These are phyloP conservation scores for Thomomys bottae DNA, from an alignment of 2,113 vertebrate genomes.

Conservation along the genomic window DNA sequence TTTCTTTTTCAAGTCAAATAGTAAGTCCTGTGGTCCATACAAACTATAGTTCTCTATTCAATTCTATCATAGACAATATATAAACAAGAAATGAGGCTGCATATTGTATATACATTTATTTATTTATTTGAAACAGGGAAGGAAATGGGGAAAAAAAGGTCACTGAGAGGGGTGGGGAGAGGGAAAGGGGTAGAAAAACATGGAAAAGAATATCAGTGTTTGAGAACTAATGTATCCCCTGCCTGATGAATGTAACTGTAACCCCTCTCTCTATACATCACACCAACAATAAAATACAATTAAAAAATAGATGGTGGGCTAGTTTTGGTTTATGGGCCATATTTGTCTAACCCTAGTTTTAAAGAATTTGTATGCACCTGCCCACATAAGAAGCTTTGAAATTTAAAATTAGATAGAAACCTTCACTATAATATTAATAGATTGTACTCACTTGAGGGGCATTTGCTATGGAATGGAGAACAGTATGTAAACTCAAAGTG, in stretches of 20 bases:
- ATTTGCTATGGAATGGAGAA: conserved; percentile 36
- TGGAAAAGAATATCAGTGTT: too few species aligned
- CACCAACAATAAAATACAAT: too few species aligned
- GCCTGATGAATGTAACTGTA: too few species aligned
- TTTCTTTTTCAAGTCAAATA: not conserved
- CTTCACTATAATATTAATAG: conserved; percentile 25
- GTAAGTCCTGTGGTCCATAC: not conserved
- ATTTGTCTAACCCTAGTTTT: not conserved
- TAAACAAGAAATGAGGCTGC: not conserved
- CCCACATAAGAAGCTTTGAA: not conserved
- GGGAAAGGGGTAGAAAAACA: too few species aligned
- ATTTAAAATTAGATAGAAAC: conserved; percentile 27
- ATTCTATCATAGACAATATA: not conserved
- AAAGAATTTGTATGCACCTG: not conserved
- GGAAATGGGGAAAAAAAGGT: too few species aligned
- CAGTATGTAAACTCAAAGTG: not conserved
- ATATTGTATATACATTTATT: too few species aligned
- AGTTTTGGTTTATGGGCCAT: not conserved
- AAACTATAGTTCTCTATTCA: not conserved
- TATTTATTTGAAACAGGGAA: too few species aligned
- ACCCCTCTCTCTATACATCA: too few species aligned
- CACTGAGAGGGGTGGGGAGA: too few species aligned
- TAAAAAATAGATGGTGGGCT: not conserved
- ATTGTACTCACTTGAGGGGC: not conserved
- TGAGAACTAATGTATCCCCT: too few species aligned